Evolutionary conservation across 2,888 invertebrate species (phyloP).

Genomic region (Fragum whitleyi): DNA sequence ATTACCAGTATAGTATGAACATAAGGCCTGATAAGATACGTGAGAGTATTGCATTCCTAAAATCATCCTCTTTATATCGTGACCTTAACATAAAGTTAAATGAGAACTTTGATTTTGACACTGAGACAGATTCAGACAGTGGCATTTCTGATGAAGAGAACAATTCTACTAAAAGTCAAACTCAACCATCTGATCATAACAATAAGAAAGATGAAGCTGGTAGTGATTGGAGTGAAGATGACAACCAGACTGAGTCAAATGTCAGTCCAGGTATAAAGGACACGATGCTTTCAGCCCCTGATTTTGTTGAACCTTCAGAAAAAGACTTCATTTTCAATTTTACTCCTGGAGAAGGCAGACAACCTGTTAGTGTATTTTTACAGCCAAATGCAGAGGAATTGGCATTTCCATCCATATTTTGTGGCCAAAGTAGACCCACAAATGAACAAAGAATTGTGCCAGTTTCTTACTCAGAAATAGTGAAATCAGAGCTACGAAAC

Average conservation of each 20-base stretch:
- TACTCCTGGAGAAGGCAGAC: slow-evolving; percentile 61
- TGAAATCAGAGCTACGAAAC: slow-evolving; percentile 33
- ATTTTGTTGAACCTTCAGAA: slow-evolving; percentile 52
- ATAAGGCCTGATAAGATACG: slow-evolving; percentile 58
- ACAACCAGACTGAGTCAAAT: slow-evolving; percentile 14
- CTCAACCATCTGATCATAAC: background rate
- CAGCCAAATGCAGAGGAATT: slow-evolving; percentile 48
- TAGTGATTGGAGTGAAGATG: slow-evolving; percentile 47
- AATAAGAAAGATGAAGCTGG: background rate
- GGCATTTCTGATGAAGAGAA: background rate
- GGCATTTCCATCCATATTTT: slow-evolving; percentile 42
- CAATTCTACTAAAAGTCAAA: background rate
- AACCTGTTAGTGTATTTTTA: slow-evolving; percentile 53
- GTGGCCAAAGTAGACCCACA: slow-evolving; percentile 28
- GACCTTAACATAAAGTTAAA: slow-evolving; percentile 29
- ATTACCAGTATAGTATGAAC: slow-evolving; percentile 54
- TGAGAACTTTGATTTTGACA: slow-evolving; percentile 12
- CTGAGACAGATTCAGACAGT: slow-evolving; percentile 5
- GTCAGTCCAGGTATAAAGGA: slow-evolving; percentile 40
- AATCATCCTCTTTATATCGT: slow-evolving; percentile 37
- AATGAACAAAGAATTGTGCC: slow-evolving; percentile 15
- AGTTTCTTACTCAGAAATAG: slow-evolving; percentile 31
- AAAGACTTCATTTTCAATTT: slow-evolving; percentile 53
- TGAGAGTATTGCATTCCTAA: slow-evolving; percentile 38
- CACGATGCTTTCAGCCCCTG: slow-evolving; percentile 54